These are phyloP conservation scores for Anniella stebbinsi DNA, from an alignment of 2,797 vertebrate genomes.

Conservation along the genomic window DNA sequence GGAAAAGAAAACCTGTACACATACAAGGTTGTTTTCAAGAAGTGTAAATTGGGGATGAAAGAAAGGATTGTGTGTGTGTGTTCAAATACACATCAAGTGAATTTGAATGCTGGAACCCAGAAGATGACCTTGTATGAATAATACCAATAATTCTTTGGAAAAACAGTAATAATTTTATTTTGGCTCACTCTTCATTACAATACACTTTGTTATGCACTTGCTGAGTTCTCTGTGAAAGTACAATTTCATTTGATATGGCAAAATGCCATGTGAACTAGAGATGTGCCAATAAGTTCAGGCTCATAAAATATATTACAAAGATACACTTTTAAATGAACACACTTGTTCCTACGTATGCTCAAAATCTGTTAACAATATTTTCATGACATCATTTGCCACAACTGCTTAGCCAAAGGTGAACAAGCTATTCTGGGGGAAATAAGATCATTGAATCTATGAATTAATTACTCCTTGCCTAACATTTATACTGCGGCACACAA, in stretches of 20 bases:
- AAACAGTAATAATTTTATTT: slow-evolving; percentile 22
- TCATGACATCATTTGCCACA: slow-evolving; percentile 27
- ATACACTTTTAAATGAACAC: slow-evolving; percentile 54
- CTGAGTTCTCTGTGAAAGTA: slow-evolving; percentile 32
- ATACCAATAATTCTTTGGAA: slow-evolving; percentile 35
- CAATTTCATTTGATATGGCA: slow-evolving; percentile 50
- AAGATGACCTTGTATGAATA: slow-evolving; percentile 3
- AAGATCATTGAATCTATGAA: slow-evolving; percentile 16
- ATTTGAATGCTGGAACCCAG: slow-evolving; percentile 22
- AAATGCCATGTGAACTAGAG: slow-evolving; percentile 44
- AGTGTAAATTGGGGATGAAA: slow-evolving; percentile 30
- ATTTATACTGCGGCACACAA: not conserved
- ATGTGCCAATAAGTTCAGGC: slow-evolving; percentile 49
- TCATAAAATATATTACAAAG: slow-evolving; percentile 43
- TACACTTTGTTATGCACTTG: slow-evolving; percentile 34
- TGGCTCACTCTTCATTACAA: slow-evolving; percentile 26
- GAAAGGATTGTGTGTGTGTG: not conserved
- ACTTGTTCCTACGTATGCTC: not conserved
- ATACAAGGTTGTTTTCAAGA: slow-evolving; percentile 4
- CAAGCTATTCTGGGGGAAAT: slow-evolving; percentile 6
- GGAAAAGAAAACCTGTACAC: not conserved
- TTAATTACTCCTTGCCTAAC: slow-evolving; percentile 1
- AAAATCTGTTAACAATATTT: slow-evolving; percentile 27
- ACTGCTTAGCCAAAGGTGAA: slow-evolving; percentile 17
- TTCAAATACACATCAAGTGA: not conserved